Percentiles rank a stretch among this genome's conserved stretches.
Conservation (phyloP, 2,888 invertebrate genomes). For the Melanchra persicariae region DNA sequence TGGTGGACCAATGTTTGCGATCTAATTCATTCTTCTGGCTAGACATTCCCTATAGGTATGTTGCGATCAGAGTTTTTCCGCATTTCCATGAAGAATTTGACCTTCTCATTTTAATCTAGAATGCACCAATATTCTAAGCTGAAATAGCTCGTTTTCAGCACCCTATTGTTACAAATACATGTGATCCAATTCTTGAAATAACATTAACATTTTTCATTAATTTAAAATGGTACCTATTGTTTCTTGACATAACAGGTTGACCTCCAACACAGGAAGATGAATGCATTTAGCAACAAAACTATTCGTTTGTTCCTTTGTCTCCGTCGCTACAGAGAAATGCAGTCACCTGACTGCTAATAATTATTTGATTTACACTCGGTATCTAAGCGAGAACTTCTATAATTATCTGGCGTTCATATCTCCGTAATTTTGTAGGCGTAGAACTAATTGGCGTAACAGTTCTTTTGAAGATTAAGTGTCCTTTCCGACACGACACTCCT, state of each 20-base stretch:
- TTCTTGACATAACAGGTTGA: constrained; percentile 31
- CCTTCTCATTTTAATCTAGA: neutral
- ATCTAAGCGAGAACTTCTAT: constrained; percentile 14
- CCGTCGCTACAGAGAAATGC: constrained; percentile 31
- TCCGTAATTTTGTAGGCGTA: constrained; percentile 12
- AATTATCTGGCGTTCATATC: constrained; percentile 15
- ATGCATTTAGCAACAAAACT: constrained; percentile 27
- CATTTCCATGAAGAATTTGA: constrained; percentile 10
- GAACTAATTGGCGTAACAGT: constrained; percentile 30
- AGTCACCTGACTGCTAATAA: constrained; percentile 39
- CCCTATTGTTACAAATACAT: constrained; percentile 20
- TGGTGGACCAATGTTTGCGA: constrained; percentile 22
- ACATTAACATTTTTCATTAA: constrained; percentile 37
- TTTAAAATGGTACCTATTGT: constrained; percentile 44
- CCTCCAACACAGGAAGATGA: constrained; percentile 45
- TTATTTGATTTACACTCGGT: constrained; percentile 29
- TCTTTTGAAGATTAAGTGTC: constrained; percentile 14
- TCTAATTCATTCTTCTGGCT: constrained; percentile 2
- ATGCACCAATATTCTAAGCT: constrained; percentile 7
- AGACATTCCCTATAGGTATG: constrained; percentile 11
- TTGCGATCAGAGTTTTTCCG: neutral
- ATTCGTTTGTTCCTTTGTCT: constrained; percentile 33
- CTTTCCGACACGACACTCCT: constrained; percentile 7
- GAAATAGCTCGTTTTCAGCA: constrained; percentile 5
- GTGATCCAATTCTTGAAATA: constrained; percentile 26